These are phyloP conservation scores for Copidosoma floridanum DNA, from an alignment of 1,140 invertebrate species.

Conservation along the genomic window DNA sequence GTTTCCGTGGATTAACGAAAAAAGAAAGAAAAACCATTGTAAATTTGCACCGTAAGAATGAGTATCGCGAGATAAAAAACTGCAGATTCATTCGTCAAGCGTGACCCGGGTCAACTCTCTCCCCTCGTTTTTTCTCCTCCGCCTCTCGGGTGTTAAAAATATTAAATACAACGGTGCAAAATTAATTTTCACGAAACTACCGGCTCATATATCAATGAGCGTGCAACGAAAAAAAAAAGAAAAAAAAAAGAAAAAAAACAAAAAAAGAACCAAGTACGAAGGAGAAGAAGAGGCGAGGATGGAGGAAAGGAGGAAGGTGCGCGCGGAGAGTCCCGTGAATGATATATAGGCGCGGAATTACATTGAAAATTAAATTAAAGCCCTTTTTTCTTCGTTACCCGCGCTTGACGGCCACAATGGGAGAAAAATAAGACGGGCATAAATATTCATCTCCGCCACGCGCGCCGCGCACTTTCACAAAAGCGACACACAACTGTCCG, in stretches of 20 bases:
- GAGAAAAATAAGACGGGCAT: conserved; percentile 19
- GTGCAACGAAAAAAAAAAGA: too few relatives aligned
- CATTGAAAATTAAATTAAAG: conserved; percentile 27
- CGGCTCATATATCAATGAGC: conserved; percentile 8
- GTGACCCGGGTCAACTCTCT: too few relatives aligned
- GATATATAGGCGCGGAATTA: conserved; percentile 25
- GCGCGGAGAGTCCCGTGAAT: neutral
- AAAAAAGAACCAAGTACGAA: neutral
- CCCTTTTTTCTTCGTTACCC: conserved; percentile 21
- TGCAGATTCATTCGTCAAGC: neutral
- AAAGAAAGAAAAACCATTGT: too few relatives aligned
- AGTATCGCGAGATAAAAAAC: too few relatives aligned
- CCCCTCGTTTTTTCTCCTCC: too few relatives aligned
- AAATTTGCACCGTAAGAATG: too few relatives aligned
- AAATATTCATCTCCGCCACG: conserved; percentile 14
- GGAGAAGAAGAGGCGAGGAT: neutral
- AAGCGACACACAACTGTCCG: too few relatives aligned
- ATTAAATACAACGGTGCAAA: conserved; percentile 14
- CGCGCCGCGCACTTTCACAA: conserved; percentile 12
- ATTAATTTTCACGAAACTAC: conserved; percentile 26
- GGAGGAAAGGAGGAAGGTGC: neutral
- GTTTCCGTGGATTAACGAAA: neutral
- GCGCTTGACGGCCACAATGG: conserved; percentile 5
- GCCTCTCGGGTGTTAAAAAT: conserved; percentile 13
- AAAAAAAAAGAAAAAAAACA: conserved; percentile 2